Evolutionary conservation across 2,797 vertebrate genomes (phyloP).

Genomic region (Oryzias dopingdopingensis): DNA sequence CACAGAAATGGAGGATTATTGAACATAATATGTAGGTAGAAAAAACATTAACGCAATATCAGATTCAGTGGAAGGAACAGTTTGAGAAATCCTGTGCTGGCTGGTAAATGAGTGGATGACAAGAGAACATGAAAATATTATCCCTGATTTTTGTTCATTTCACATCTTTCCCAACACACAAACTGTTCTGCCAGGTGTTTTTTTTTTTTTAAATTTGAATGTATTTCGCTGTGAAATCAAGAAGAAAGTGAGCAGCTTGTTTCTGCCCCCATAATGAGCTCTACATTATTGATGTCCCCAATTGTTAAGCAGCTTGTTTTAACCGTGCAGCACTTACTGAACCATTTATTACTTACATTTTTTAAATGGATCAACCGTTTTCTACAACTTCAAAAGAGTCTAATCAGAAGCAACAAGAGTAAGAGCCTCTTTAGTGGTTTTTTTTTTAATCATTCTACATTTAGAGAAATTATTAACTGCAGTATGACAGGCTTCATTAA

Average conservation of each 20-base stretch:
- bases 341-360: no score
- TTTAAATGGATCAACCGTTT: conserved; percentile 6
- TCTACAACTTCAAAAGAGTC: neutral
- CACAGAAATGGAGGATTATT: conserved; percentile 19
- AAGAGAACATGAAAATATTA: neutral
- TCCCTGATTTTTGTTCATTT: neutral
- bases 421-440: conserved; percentile 16
- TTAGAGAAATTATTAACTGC: conserved; percentile 31
- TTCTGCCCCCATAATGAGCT: neutral
- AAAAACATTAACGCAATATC: neutral
- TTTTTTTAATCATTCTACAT: conserved; percentile 14
- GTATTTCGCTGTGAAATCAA: neutral
- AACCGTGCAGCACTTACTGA: conserved; percentile 11
- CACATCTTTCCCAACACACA: neutral
- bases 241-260: conserved; percentile 2
- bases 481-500: conserved; percentile 21
- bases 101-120: neutral
- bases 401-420: conserved; percentile 7
- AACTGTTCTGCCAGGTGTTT: neutral
- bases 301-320: conserved; percentile 10
- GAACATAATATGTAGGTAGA: neutral
- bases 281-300: conserved; percentile 1
- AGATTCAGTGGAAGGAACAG: conserved; percentile 3
- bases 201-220: neutral
- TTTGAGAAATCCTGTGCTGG: neutral